These are phyloP conservation scores for Blera fallax DNA, from an alignment of 2,888 invertebrate species.

Conservation along the genomic window DNA sequence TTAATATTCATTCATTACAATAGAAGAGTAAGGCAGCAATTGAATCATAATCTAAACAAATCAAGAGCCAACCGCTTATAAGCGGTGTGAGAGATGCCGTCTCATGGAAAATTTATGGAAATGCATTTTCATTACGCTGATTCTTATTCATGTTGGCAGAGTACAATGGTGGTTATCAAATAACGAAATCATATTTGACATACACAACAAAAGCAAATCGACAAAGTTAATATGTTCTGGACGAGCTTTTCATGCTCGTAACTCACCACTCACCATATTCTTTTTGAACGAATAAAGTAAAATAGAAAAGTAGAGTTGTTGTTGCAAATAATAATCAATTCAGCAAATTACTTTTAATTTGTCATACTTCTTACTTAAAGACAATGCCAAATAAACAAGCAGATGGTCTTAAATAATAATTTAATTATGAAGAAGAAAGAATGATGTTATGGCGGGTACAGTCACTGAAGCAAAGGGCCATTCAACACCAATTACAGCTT, in stretches of 20 bases:
- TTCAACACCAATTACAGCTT: too few species aligned
- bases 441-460: neutral
- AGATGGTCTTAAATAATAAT: neutral
- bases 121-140: slow-evolving; percentile 9
- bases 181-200: neutral
- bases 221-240: neutral
- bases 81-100: neutral
- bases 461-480: neutral
- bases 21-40: slow-evolving; percentile 3
- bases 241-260: too few species aligned
- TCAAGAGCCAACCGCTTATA: slow-evolving; percentile 32
- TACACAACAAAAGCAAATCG: neutral
- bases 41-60: slow-evolving; percentile 12
- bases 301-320: neutral
- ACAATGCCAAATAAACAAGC: neutral
- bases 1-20: slow-evolving; percentile 4
- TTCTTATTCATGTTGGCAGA: neutral
- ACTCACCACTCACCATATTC: neutral
- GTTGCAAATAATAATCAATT: neutral
- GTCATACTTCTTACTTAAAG: neutral
- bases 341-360: neutral
- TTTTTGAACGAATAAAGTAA: neutral
- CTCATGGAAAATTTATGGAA: slow-evolving; percentile 33
- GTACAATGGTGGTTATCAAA: neutral
- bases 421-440: neutral